phyloP scores from a whole-genome alignment of 2,888 invertebrate species.

The Drosophila birchii region DNA sequence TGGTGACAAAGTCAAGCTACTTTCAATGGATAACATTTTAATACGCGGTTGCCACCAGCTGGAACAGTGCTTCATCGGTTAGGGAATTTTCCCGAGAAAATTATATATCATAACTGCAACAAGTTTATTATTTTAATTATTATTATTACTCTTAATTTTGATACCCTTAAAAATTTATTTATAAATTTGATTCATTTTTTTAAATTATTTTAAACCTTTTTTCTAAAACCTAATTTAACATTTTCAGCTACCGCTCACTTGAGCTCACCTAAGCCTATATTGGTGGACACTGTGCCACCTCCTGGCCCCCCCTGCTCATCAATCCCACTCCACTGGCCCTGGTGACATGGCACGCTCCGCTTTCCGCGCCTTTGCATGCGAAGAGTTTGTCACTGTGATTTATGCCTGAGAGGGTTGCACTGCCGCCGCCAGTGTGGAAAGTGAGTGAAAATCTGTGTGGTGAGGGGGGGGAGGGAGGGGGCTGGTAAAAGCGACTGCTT shows the following conservation, averaged over 20 bases:
- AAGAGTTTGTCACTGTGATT: conserved; percentile 70
- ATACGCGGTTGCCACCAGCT: conserved; percentile 24
- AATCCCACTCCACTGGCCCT: not conserved
- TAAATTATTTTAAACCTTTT: not conserved
- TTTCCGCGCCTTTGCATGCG: conserved; percentile 61
- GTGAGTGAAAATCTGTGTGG: conserved; percentile 14
- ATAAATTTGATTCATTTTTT: not conserved
- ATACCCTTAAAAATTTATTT: not conserved
- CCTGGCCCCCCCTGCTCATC: not conserved
- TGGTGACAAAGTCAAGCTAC: conserved; percentile 57
- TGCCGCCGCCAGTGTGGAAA: conserved; percentile 20
- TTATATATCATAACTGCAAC: too few species aligned
- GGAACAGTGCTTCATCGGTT: conserved; percentile 2
- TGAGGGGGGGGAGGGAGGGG: not conserved
- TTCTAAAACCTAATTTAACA: accelerated
- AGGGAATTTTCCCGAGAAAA: not conserved
- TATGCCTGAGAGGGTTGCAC: conserved; percentile 76
- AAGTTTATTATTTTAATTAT: too few species aligned
- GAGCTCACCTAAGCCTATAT: not conserved
- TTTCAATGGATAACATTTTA: conserved; percentile 34
- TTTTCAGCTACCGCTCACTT: not conserved
- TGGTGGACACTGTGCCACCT: not conserved
- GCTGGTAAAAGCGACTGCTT: not conserved
- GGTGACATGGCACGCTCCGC: conserved; percentile 31
- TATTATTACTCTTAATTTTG: too few species aligned